Conservation (phyloP, 2,888 invertebrate species). For the Euplexia lucipara region DNA sequence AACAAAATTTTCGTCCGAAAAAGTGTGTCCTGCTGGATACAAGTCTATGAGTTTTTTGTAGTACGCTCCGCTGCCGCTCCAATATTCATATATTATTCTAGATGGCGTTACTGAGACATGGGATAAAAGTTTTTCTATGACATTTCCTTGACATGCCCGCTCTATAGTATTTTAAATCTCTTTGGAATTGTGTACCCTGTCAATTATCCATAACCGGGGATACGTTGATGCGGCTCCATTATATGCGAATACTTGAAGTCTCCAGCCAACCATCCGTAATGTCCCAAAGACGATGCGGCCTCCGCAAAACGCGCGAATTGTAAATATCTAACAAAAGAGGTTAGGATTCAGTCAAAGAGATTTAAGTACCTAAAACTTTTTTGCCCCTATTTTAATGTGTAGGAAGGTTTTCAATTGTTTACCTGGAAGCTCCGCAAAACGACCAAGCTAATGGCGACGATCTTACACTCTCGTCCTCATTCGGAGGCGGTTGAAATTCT, state of each 20-base stretch:
- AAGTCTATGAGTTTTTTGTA: too few species aligned
- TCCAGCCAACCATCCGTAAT: slow-evolving; percentile 81
- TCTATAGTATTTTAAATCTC: too few species aligned
- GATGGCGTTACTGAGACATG: too few species aligned
- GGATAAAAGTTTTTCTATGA: too few species aligned
- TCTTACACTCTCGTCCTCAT: slow-evolving; percentile 62
- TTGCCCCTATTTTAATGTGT: too few species aligned
- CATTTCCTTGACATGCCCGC: too few species aligned
- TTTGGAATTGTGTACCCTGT: neutral
- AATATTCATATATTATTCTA: too few species aligned
- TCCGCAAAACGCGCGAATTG: slow-evolving; percentile 76
- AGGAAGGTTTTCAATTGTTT: neutral
- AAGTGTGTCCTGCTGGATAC: too few species aligned
- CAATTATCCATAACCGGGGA: slow-evolving; percentile 69
- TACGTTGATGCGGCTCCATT: slow-evolving; percentile 69
- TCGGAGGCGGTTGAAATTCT: slow-evolving; percentile 73
- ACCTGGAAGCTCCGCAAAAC: slow-evolving; percentile 72
- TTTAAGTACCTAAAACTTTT: too few species aligned
- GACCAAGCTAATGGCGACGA: slow-evolving; percentile 74
- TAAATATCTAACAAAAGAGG: slow-evolving; percentile 69
- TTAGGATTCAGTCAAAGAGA: too few species aligned
- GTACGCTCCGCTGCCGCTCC: too few species aligned
- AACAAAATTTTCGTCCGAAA: too few species aligned
- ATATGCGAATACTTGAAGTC: slow-evolving; percentile 71
- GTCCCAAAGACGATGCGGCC: slow-evolving; percentile 73